Evolutionary conservation across 37 sponge, comb jelly and placozoan genomes (phyloP).

Genomic region (Cliona cf. orientalis): DNA sequence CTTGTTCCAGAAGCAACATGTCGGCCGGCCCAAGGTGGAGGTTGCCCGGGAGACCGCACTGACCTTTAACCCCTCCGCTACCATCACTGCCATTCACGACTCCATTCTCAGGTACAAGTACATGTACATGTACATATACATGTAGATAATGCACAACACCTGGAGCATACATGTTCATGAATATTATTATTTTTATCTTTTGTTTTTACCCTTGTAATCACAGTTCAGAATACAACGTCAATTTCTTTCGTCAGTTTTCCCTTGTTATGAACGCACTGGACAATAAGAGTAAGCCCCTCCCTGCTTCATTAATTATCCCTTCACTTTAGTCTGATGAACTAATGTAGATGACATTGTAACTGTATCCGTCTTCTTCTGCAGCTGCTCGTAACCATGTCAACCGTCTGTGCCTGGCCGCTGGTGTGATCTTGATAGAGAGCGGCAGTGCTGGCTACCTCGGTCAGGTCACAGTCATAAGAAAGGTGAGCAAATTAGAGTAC

Average conservation of each 20-base stretch:
- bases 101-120: constrained; percentile 71
- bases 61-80: constrained; percentile 82
- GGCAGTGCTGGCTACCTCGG: constrained; percentile 98
- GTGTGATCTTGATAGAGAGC: constrained; percentile 94
- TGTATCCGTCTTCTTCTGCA: background rate
- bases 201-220: background rate
- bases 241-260: constrained; percentile 92
- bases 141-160: too few relatives aligned
- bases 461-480: constrained; percentile 94
- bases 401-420: constrained; percentile 96
- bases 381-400: constrained; percentile 97
- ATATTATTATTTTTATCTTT: background rate
- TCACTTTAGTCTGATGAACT: background rate
- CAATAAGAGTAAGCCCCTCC: constrained; percentile 73
- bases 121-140: background rate
- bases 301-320: background rate
- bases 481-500: constrained; percentile 52
- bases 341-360: background rate
- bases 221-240: constrained; percentile 89
- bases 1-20: constrained; percentile 96
- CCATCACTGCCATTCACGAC: constrained; percentile 89
- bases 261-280: constrained; percentile 99
- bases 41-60: constrained; percentile 92
- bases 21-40: constrained; percentile 94
- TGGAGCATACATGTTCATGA: too few relatives aligned